A percentile compares a stretch with the other conserved stretches of the same genome.
Conservation (phyloP, 2,113 vertebrate genomes). For the Equus przewalskii region DNA sequence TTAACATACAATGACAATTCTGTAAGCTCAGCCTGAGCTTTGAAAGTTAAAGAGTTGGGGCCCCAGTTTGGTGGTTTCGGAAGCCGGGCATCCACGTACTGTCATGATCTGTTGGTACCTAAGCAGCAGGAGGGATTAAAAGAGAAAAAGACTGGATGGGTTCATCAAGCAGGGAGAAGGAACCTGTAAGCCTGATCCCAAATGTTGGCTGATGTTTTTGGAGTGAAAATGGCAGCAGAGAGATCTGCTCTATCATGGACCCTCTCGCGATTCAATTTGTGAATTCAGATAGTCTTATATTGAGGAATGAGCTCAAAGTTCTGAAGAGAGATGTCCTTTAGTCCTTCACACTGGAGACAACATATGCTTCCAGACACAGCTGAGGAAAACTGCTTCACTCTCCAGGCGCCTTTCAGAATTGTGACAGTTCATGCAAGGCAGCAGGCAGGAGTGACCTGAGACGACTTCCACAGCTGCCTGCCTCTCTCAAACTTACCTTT, state of each 20-base stretch:
- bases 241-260: background rate
- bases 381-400: background rate
- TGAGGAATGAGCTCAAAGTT: background rate
- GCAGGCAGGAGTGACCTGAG: background rate
- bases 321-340: background rate
- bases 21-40: slow-evolving; percentile 16
- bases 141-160: background rate
- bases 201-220: background rate
- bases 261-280: background rate
- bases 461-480: background rate
- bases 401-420: background rate
- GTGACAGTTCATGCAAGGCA: background rate
- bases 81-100: background rate
- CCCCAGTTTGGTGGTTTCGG: background rate
- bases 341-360: background rate
- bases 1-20: slow-evolving; percentile 43
- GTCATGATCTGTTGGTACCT: slow-evolving; percentile 7
- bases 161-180: background rate
- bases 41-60: slow-evolving; percentile 11
- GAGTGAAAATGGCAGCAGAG: background rate
- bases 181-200: background rate
- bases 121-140: background rate
- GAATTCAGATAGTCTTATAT: background rate
- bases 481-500: background rate
- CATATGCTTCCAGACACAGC: background rate